These are phyloP conservation scores for Tipula confusa DNA, from an alignment of 2,888 invertebrate genomes.

Conservation along the genomic window DNA sequence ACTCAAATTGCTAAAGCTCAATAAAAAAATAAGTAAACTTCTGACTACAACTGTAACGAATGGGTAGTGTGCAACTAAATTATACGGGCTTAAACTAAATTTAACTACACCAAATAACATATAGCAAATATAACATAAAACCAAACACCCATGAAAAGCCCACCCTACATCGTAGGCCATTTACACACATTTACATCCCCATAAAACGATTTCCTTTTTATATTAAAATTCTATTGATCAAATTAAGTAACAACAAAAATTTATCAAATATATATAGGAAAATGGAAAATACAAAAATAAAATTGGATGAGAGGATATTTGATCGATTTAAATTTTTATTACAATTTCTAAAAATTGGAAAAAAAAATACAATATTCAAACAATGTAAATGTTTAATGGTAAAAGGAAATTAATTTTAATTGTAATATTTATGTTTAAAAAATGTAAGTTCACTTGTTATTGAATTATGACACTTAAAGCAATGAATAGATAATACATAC, in stretches of 20 bases:
- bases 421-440: background rate
- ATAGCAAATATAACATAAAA: too few species aligned
- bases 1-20: too few species aligned
- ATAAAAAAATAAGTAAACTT: too few species aligned
- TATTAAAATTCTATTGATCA: background rate
- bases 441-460: background rate
- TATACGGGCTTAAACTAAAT: too few species aligned
- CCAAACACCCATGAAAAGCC: background rate
- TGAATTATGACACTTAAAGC: background rate
- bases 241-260: background rate
- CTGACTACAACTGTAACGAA: too few species aligned
- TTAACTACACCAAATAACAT: too few species aligned
- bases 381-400: background rate
- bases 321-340: background rate
- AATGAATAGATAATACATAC: background rate
- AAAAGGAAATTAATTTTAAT: conserved; percentile 5
- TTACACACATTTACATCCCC: background rate
- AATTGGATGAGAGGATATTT: background rate
- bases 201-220: background rate
- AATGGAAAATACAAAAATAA: background rate
- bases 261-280: background rate
- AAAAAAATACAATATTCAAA: background rate
- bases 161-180: background rate
- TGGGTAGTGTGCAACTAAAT: too few species aligned
- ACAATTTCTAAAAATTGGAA: background rate